Evolutionary conservation across 1,140 invertebrate species (phyloP), one percentile per base, ranked within the genome.

Genomic region (Musca domestica): DNA sequence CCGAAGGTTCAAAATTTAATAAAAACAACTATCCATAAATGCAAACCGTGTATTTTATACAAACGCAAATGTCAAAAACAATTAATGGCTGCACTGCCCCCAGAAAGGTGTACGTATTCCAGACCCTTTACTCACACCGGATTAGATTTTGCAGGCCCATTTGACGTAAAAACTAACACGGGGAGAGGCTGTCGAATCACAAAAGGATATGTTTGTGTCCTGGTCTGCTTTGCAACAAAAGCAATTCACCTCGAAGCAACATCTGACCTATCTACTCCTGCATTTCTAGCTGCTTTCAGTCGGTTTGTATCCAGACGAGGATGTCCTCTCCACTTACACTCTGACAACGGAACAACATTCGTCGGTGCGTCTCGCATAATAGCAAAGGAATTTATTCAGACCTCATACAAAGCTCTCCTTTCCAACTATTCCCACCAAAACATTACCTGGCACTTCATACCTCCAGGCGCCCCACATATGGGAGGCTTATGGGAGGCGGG

Each of bases 161-260:
- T 75, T 65, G 46, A 27, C 15, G 66, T 72, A 12, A 71, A 69
- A 27, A 63, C 52, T 12, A 67, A 67, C 17, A 41, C 52, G 10
- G 68, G n/a, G n/a, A n/a, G n/a, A n/a, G n/a, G n/a, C n/a, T n/a
- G 67, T 1, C 67, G 78, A 54, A 56, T 64, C 5, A 71, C 41
- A 12, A 83, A 84, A 70, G 67, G 68, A 10, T 84, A 80, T 47
- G 72, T 83, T 5, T 72, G 73, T 9, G 14, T 83, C 7, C 83
- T 83, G 56, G 74, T 81, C 0, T 83, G 82, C 64, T 63, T 75
- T 0, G 65, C 72, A 0, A 81, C 74, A 0, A 73, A n/a, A n/a
- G n/a, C n/a, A n/a, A n/a, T n/a, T n/a, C n/a, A n/a, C n/a, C n/a
- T n/a, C n/a, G n/a, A n/a, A n/a, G n/a, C n/a, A n/a, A n/a, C n/a